Conservation (phyloP, 1,140 invertebrate genomes). For the Drosophila gunungcola region DNA sequence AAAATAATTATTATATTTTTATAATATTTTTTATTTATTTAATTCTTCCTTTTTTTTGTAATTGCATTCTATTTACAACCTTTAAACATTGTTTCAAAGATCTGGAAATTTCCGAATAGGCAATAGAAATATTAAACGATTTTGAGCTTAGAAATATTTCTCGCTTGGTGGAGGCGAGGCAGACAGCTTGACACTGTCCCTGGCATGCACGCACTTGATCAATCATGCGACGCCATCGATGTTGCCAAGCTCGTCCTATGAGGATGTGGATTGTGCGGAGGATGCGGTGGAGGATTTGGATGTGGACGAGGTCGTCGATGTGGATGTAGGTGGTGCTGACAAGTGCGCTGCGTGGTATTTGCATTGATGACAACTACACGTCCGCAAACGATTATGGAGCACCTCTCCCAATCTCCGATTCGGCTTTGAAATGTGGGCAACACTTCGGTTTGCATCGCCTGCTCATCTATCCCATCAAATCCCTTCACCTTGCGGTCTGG, state of each 20-base stretch:
- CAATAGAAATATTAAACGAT: no score
- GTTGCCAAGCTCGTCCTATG: slow-evolving; percentile 27
- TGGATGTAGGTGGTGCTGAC: slow-evolving; percentile 36
- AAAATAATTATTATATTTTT: no score
- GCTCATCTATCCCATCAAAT: slow-evolving; percentile 13
- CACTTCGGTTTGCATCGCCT: slow-evolving; percentile 3
- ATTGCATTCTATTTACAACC: no score
- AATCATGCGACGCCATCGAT: slow-evolving; percentile 69
- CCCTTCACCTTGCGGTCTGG: slow-evolving; percentile 47
- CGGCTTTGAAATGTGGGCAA: slow-evolving; percentile 25
- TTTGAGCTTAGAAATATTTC: background rate
- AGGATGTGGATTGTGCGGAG: slow-evolving; percentile 29
- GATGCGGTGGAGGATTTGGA: slow-evolving; percentile 4
- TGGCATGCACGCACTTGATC: slow-evolving; percentile 77
- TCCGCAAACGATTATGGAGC: slow-evolving; percentile 66
- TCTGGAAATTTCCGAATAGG: no score
- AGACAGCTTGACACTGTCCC: slow-evolving; percentile 58
- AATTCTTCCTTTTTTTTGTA: no score
- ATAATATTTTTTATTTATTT: no score
- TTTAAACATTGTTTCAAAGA: no score
- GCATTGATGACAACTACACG: slow-evolving; percentile 82
- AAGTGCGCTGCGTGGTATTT: slow-evolving; percentile 69
- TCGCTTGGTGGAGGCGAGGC: slow-evolving; percentile 1
- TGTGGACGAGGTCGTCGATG: slow-evolving; percentile 2
- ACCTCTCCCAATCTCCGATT: slow-evolving; percentile 29